A percentile compares a stretch with the other conserved stretches of the same genome.
Conservation (phyloP, 1,140 invertebrate species). For the Tenebrio molitor region DNA sequence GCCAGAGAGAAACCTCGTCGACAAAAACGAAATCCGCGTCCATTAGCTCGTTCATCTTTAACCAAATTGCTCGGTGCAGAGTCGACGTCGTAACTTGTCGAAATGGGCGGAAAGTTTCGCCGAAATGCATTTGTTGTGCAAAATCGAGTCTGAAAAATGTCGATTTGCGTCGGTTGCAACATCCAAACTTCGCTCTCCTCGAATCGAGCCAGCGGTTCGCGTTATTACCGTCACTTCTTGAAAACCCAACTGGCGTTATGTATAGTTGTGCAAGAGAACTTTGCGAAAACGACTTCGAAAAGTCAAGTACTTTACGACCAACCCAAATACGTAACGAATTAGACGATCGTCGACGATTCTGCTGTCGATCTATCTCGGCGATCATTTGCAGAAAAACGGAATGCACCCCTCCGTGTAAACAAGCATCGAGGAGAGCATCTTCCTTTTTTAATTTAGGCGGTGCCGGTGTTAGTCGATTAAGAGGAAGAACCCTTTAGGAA, state of each 20-base stretch:
- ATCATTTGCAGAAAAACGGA: too few relatives aligned
- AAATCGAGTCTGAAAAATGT: conserved; percentile 7
- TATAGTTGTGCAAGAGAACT: too few relatives aligned
- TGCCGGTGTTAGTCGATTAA: conserved; percentile 27
- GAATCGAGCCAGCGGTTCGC: not conserved
- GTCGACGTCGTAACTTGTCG: not conserved
- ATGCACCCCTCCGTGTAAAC: too few relatives aligned
- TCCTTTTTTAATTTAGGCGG: conserved; percentile 32
- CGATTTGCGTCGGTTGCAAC: not conserved
- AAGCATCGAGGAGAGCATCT: not conserved
- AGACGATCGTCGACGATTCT: too few relatives aligned
- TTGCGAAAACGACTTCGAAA: too few relatives aligned
- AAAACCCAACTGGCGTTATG: too few relatives aligned
- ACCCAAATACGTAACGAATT: too few relatives aligned
- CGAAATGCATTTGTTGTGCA: not conserved
- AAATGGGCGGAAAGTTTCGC: not conserved
- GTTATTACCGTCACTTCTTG: not conserved
- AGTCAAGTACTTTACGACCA: too few relatives aligned
- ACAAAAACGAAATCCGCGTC: too few relatives aligned
- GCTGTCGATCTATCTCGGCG: too few relatives aligned
- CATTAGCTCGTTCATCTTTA: too few relatives aligned
- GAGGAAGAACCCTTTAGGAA: conserved; percentile 26
- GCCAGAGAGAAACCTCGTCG: too few relatives aligned
- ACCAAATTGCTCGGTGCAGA: not conserved
- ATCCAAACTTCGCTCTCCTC: not conserved